Conservation (phyloP, 2,797 vertebrate genomes). For the Mycteria americana region DNA sequence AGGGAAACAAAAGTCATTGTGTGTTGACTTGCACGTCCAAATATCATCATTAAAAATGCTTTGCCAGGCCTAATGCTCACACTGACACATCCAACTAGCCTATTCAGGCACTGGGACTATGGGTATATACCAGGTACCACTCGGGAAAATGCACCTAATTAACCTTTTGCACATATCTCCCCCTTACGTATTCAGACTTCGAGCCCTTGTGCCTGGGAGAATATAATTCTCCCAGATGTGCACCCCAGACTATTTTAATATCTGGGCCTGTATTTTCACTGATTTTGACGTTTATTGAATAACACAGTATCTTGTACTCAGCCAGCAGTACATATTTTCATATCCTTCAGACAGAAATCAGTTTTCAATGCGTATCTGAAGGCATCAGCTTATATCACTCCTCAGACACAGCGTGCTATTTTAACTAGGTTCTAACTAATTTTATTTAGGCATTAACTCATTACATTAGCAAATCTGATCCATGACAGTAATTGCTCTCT, state of each 20-base stretch:
- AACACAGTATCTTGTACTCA: not conserved
- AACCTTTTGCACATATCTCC: not conserved
- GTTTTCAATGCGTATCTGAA: not conserved
- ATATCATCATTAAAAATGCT: not conserved
- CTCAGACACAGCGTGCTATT: not conserved
- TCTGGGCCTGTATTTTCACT: not conserved
- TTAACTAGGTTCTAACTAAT: conserved; percentile 11
- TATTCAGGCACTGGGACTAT: not conserved
- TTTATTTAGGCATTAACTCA: conserved; percentile 24
- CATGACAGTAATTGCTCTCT: conserved; percentile 28
- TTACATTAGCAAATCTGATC: not conserved
- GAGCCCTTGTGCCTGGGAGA: not conserved
- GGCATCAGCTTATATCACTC: not conserved
- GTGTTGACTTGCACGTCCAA: not conserved
- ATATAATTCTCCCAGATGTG: not conserved
- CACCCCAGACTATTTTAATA: not conserved
- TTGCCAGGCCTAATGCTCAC: not conserved
- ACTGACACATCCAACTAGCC: not conserved
- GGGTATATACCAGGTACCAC: not conserved
- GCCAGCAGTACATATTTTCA: not conserved
- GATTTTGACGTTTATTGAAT: not conserved
- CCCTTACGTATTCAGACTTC: not conserved
- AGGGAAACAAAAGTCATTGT: not conserved
- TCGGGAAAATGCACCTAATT: not conserved
- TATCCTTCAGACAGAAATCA: not conserved